Conservation (phyloP, 2,113 vertebrate genomes). For the Chaetura pelagica region DNA sequence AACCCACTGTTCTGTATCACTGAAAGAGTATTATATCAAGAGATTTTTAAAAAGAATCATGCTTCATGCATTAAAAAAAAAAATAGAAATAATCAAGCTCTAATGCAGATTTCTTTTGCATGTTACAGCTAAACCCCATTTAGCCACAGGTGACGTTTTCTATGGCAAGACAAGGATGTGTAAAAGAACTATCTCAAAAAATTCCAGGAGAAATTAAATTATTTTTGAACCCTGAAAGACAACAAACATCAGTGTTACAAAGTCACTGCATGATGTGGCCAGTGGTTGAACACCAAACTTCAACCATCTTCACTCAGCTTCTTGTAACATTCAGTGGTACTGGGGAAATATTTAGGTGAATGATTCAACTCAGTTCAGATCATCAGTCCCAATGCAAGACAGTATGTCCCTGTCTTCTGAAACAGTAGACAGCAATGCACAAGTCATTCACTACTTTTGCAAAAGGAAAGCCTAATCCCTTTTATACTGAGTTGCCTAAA, state of each 20-base stretch:
- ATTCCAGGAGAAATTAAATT: neutral
- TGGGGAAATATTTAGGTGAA: neutral
- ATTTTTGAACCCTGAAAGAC: neutral
- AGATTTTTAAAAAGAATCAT: neutral
- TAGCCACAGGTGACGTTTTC: constrained; percentile 25
- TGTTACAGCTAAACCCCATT: constrained; percentile 26
- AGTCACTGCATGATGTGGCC: neutral
- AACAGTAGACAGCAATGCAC: neutral
- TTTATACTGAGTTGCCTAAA: neutral
- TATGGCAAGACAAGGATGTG: neutral
- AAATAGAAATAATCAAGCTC: neutral
- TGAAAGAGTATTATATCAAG: neutral
- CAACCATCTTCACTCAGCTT: neutral
- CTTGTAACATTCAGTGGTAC: neutral
- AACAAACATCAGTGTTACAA: neutral
- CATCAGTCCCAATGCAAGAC: neutral
- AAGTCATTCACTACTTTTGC: neutral
- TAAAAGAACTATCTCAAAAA: neutral
- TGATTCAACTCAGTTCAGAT: neutral
- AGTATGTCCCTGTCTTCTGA: neutral
- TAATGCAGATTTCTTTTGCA: constrained; percentile 1
- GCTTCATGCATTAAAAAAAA: constrained; percentile 47
- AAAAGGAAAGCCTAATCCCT: neutral
- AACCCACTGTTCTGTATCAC: neutral
- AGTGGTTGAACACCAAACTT: neutral